Percentiles rank a stretch among this genome's conserved stretches.
These are phyloP conservation scores for Cryptocephalus primarius DNA, from an alignment of 2,888 invertebrate species.

Conservation along the genomic window DNA sequence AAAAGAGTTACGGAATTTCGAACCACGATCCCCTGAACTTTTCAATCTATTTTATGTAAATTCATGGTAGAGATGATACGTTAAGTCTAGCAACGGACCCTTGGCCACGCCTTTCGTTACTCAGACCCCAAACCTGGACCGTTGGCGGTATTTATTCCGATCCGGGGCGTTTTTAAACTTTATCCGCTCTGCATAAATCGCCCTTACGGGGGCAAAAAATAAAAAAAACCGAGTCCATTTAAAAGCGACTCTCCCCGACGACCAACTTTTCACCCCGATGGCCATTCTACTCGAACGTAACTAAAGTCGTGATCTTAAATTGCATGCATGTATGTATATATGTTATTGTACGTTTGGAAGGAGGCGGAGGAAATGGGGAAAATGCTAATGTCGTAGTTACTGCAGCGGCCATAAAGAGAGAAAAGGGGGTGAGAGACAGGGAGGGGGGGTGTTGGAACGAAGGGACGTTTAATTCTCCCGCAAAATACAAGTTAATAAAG, in stretches of 20 bases:
- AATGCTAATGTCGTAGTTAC: too few species aligned
- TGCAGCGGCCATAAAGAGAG: too few species aligned
- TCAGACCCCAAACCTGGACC: constrained; percentile 2
- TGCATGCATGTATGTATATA: constrained; percentile 20
- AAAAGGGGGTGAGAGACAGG: too few species aligned
- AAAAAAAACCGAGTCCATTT: constrained; percentile 4
- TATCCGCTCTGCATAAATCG: too few species aligned
- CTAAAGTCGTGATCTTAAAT: constrained; percentile 23
- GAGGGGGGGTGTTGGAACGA: too few species aligned
- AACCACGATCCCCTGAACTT: too few species aligned
- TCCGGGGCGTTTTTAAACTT: background rate
- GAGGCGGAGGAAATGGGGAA: constrained; percentile 9
- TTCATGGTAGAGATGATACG: too few species aligned
- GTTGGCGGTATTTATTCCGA: constrained; percentile 7
- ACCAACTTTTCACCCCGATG: too few species aligned
- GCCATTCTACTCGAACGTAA: constrained; percentile 11
- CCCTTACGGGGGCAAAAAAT: background rate
- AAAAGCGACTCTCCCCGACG: background rate
- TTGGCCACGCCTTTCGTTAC: constrained; percentile 3
- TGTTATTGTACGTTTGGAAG: constrained; percentile 1
- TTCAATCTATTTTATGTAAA: too few species aligned
- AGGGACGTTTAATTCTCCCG: too few species aligned
- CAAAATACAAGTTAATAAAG: too few species aligned
- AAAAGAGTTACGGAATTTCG: too few species aligned
- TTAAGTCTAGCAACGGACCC: background rate